These are phyloP conservation scores for Pachymerium ferrugineum DNA, from an alignment of 2,888 invertebrate species.

Conservation along the genomic window DNA sequence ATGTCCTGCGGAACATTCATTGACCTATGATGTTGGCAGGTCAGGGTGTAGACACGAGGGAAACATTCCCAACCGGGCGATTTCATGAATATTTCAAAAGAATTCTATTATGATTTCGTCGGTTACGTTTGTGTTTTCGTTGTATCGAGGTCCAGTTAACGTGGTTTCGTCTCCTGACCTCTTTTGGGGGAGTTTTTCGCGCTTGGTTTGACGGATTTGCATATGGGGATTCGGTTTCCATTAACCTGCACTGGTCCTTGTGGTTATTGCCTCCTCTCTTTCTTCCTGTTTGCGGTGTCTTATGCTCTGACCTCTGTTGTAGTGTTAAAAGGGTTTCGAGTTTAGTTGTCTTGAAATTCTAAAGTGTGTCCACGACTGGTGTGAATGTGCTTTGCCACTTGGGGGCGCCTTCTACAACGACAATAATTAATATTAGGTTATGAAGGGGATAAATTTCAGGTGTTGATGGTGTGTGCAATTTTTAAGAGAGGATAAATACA, in stretches of 20 bases:
- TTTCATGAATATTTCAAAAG: constrained; percentile 20
- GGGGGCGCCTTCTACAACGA: too few species aligned
- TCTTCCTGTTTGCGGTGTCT: not conserved
- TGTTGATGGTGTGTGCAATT: too few species aligned
- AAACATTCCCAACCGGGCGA: not conserved
- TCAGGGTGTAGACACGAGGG: too few species aligned
- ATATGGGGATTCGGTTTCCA: not conserved
- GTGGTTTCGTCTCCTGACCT: too few species aligned
- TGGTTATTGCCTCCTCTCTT: not conserved
- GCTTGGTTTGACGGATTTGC: not conserved
- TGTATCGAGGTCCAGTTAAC: too few species aligned
- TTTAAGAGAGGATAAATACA: too few species aligned
- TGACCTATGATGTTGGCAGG: not conserved
- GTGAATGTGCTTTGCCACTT: not conserved
- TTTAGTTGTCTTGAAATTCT: not conserved
- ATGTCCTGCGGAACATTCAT: not conserved
- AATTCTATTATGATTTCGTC: not conserved
- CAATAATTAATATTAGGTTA: too few species aligned
- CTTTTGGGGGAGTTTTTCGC: not conserved
- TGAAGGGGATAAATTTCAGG: too few species aligned
- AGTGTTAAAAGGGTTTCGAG: not conserved
- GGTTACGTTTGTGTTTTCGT: not conserved
- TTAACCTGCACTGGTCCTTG: not conserved
- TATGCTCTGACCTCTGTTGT: not conserved
- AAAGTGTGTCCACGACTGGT: too few species aligned